Conservation (phyloP, 1,140 invertebrate species). For the Bactericera cockerelli region DNA sequence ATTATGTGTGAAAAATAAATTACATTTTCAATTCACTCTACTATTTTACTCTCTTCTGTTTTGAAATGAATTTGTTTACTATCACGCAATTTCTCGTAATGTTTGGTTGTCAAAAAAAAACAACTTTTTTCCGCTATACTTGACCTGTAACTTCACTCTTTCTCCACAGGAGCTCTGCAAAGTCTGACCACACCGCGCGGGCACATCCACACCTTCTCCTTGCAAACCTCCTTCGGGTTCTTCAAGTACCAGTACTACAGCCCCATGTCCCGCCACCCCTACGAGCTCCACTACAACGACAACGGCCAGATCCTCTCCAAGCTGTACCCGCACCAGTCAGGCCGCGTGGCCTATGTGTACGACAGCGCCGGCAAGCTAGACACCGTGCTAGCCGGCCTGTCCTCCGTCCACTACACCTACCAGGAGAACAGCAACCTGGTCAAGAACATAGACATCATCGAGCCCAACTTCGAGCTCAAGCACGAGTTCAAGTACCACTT, state of each 20-base stretch:
- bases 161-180: conserved; percentile 60
- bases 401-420: conserved; percentile 76
- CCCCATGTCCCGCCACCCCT: conserved; percentile 75
- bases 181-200: conserved; percentile 80
- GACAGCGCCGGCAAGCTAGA: conserved; percentile 67
- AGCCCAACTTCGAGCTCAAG: conserved; percentile 71
- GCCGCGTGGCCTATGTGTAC: conserved; percentile 75
- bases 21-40: no score
- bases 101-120: no score
- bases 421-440: conserved; percentile 68
- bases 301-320: conserved; percentile 74
- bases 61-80: no score
- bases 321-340: conserved; percentile 76
- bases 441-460: conserved; percentile 66
- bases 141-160: no score
- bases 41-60: no score
- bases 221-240: conserved; percentile 81
- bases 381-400: conserved; percentile 67
- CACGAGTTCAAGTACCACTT: conserved; percentile 82
- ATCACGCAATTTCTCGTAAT: no score
- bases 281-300: conserved; percentile 80
- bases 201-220: conserved; percentile 79
- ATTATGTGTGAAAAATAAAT: no score
- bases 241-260: conserved; percentile 86
- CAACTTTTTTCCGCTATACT: no score